Base-by-base conservation (phyloP, 2,888 invertebrate genomes). In the Lydus trimaculatus region DNA sequence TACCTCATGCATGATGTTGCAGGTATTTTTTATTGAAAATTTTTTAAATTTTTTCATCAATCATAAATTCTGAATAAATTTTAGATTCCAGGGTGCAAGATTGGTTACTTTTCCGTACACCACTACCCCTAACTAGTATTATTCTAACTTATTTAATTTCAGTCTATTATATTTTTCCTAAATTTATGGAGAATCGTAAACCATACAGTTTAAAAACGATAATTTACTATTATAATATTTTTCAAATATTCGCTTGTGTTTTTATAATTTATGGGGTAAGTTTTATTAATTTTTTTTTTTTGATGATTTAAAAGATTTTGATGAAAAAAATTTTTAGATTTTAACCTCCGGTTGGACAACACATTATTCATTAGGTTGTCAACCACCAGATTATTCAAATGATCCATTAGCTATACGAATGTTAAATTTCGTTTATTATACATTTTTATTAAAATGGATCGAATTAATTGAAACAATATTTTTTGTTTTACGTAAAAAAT, bases 141-240 rank as follows among this genome's bases (percentile, higher is more conserved):
- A 72, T 87, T 20, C 65, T 84, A 56, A 80, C 87, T 58, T 90
- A 89, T 77, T 72, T 89, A 60, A 77, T 81, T 48, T 85, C 88
- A 74, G 85, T 90, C 48, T 82, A 86, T 58, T 85, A 86, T 28
- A 81, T 85, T 72, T 87, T 90, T 23, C 91, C 91, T 9, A 79
- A 82, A 15, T 89, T 88, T 75, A 97, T 97, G 96, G 87, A 87
- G 78, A 84, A 90, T 75, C 88, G 91, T 64, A 86, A 88, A 72
- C 89, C 96, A 0, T 91, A 89, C 80, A 84, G 90, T 13, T 84
- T 96, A 33, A 90, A 90, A 73, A 86, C 83, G 2, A 81, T 92
- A 36, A 90, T 96, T 73, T 88, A 91, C 69, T 86, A 89, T 76
- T 97, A 96, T 86, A 96, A 97, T 82, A 84, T 93, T n/a, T 81